Percentiles rank a stretch among this genome's conserved stretches.
Conservation (phyloP, 92 coral and sea anemone species). For the Siderastrea radians region DNA sequence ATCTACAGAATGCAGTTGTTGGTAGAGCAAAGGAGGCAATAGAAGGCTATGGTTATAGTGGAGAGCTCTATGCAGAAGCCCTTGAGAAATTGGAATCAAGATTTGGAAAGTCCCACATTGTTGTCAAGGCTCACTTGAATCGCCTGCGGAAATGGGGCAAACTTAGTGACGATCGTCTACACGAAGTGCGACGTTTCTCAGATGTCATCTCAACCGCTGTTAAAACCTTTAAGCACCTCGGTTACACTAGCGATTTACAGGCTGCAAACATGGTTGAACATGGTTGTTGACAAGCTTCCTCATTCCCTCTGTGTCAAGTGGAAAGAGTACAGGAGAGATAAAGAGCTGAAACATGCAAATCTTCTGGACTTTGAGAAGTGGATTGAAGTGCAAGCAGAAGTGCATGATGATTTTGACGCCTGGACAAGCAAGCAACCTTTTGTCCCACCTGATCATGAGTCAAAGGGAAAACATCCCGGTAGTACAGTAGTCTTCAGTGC, state of each 20-base stretch:
- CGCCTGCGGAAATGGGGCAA: slow-evolving; percentile 30
- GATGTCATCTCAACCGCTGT: slow-evolving; percentile 24
- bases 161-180: neutral
- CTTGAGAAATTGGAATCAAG: slow-evolving; percentile 33
- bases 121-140: slow-evolving; percentile 25
- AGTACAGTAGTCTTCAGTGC: slow-evolving; percentile 4
- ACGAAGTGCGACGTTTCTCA: slow-evolving; percentile 27
- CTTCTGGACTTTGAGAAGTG: slow-evolving; percentile 40
- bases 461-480: neutral
- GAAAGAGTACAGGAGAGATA: slow-evolving; percentile 28
- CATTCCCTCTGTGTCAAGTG: slow-evolving; percentile 12
- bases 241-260: slow-evolving; percentile 19
- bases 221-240: slow-evolving; percentile 7
- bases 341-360: neutral
- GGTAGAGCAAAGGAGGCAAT: slow-evolving; percentile 32
- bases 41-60: slow-evolving; percentile 29
- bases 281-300: slow-evolving; percentile 34
- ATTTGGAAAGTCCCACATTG: slow-evolving; percentile 40
- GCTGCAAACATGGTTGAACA: slow-evolving; percentile 18
- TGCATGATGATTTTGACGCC: slow-evolving; percentile 24
- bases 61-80: slow-evolving; percentile 17
- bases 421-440: neutral
- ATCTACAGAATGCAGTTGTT: slow-evolving; percentile 19
- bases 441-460: neutral
- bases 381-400: slow-evolving; percentile 40